Percentiles rank a stretch among this genome's conserved stretches.
phyloP scores from a whole-genome alignment of 2,797 vertebrate genomes.

The Schizothorax lantsangensis region DNA sequence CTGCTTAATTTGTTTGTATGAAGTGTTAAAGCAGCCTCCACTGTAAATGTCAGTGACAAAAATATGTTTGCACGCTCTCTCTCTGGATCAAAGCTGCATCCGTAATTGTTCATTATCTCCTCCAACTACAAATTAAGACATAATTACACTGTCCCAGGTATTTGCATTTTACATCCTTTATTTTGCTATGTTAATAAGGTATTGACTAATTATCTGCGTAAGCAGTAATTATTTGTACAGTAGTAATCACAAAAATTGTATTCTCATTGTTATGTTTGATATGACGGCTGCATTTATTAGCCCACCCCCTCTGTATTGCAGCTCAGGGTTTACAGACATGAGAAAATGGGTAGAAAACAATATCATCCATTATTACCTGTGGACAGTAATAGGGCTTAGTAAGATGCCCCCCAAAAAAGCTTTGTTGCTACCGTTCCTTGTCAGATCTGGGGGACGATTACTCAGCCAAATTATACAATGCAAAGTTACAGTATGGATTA shows the following conservation, averaged over 20 bases:
- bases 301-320: constrained; percentile 45
- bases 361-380: constrained; percentile 10
- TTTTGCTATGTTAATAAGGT: constrained; percentile 58
- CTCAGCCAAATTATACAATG: neutral
- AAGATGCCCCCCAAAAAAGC: neutral
- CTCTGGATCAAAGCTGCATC: constrained; percentile 57
- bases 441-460: neutral
- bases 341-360: constrained; percentile 36
- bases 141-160: constrained; percentile 62
- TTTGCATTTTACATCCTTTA: constrained; percentile 62
- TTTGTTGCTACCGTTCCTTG: constrained; percentile 11
- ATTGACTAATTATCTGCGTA: constrained; percentile 63
- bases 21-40: constrained; percentile 40
- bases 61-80: constrained; percentile 56
- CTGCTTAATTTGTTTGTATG: constrained; percentile 35
- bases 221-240: constrained; percentile 66
- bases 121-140: constrained; percentile 64
- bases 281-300: constrained; percentile 56
- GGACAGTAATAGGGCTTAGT: neutral
- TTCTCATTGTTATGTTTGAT: constrained; percentile 62
- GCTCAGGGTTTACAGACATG: constrained; percentile 43
- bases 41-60: constrained; percentile 37
- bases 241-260: constrained; percentile 68
- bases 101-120: constrained; percentile 63
- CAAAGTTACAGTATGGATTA: neutral